Base-by-base conservation (phyloP, 2,888 invertebrate species). In the Rotaria socialis region DNA sequence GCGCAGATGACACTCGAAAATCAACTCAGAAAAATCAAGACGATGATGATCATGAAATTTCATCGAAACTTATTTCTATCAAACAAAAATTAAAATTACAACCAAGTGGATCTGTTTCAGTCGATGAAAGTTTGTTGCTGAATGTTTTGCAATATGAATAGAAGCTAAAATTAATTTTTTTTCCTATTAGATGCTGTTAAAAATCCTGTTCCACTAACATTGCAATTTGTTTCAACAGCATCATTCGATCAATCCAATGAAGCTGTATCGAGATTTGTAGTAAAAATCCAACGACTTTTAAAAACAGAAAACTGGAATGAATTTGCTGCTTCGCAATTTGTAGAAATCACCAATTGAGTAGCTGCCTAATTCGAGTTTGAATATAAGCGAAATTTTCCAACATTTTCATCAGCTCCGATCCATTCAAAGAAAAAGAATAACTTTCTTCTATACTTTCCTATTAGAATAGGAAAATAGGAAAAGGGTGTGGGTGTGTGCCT, bases 1-100 rank as follows among this genome's bases (percentile, higher is more conserved):
- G 35, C 2, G 6, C 75, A 8, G 47, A 47, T 11, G 74, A 35
- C 2, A 35, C 35, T 35, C 35, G 35, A 35, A 80, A 80, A 47
- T 19, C 35, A 7, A 35, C 10, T 27, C 14, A 74, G 14, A n/a
- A 10, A 19, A 2, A 41, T 11, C 5, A 80, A 47, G 41, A 43
- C 22, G 75, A 80, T 80, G 75, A 80, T 80, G 43, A 80, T 80
- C 47, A 80, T 5, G 75, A 80, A 80, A 47, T 43, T 43, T 43
- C 43, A 47, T 35, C 75, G 7, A 80, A 80, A 47, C 24, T 19
- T 22, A 24, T 47, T 5, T 80, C 41, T 8, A 80, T 80, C n/a
- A 80, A 43, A 80, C 75, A 80, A 80, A 47, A 80, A 43, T 43
- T 80, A 80, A 41, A 19, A 24, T 80, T 80, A 80, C 47, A 47